Evolutionary conservation across 2,113 vertebrate genomes (phyloP), one percentile per base, ranked within the genome.

Genomic region (Stigmatopora nigra): DNA sequence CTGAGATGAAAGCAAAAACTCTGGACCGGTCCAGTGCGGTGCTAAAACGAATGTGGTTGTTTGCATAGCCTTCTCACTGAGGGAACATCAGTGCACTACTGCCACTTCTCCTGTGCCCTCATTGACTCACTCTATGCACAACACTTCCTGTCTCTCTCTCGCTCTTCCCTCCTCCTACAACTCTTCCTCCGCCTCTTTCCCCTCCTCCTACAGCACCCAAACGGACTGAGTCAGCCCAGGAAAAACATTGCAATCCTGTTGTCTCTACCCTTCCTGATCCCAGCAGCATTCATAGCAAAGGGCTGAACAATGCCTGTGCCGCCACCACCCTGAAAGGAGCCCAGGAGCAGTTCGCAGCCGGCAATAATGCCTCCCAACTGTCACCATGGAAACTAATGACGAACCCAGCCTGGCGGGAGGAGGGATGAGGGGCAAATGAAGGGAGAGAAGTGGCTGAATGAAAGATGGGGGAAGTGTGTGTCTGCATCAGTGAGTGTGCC

Each of bases 361-460:
- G 83, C 88, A 78, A 92, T 93, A 95, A 94, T 91, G 92, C 93
- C 88, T 83, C 88, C 77, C 87, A 80, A 62, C 72, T 77, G 92
- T 98, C 91, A 75, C 93, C 92, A 94, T 93, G 92, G 94, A 91
- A 94, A 97, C 94, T 92, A 92, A 92, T 91, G 89, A 87, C 84
- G 82, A 38, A 86, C 81, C 88, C 69, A 61, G 86, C 79, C 82
- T 65, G 80, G 72, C 64, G 77, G 64, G 65, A 61, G 75, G 51
- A 47, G 59, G 49, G 64, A 45, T 48, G 78, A 74, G 70, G 67
- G 70, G 56, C 69, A 59, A 81, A 69, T 84, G 68, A 78, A 84
- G 78, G 73, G 84, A 78, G 82, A 68, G 70, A 73, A 79, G 80
- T 65, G 75, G 78, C 45, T 83, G 61, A 78, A 84, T 86, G 86